Base-by-base conservation (phyloP, 23 tunicate genomes). In the Phallusia fumigata region DNA sequence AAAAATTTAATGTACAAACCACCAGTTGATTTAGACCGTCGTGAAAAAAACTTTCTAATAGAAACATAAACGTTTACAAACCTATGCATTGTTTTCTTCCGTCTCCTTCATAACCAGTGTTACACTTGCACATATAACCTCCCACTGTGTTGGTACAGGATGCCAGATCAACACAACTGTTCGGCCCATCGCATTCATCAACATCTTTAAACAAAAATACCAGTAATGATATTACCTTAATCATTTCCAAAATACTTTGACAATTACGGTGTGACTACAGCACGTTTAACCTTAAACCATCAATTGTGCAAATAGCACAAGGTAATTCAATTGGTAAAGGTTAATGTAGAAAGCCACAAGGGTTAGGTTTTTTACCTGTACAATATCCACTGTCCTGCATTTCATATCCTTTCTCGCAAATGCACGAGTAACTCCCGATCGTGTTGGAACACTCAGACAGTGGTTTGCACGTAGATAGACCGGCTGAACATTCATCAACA, bases 51-150 rank as follows among this genome's bases (percentile, higher is more conserved):
- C n/a, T n/a, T n/a, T n/a, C n/a, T n/a, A n/a, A n/a, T 40, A 40
- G 10, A 40, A 10, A 10, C 47, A 40, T 40, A 40, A 40, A 40
- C 47, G 47, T 5, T 10, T 40, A 40, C 69, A 44, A 18, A 79
- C 83, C 84, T 65, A 47, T 19, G 31, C 81, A 83, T 1, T 8
- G 12, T 2, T 83, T 49, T 28, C 76, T 45, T 31, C 80, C 80
- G 40, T 75, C 73, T 65, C 73, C 80, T 13, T 32, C 31, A 30
- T 32, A 84, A 24, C 91, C 91, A 19, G 47, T 82, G 30, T 52
- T 64, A 77, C 91, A 87, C 16, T 30, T 32, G 58, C 91, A 87
- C 19, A 21, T 40, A 76, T 87, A 87, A 1, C 91, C 82, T 1
- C 75, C 81, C 12, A 50, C 86, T 28, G 76, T 50, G 81, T 87